phyloP scores from a whole-genome alignment of 1,140 invertebrate genomes.

The Zaprionus kolodkinae region DNA sequence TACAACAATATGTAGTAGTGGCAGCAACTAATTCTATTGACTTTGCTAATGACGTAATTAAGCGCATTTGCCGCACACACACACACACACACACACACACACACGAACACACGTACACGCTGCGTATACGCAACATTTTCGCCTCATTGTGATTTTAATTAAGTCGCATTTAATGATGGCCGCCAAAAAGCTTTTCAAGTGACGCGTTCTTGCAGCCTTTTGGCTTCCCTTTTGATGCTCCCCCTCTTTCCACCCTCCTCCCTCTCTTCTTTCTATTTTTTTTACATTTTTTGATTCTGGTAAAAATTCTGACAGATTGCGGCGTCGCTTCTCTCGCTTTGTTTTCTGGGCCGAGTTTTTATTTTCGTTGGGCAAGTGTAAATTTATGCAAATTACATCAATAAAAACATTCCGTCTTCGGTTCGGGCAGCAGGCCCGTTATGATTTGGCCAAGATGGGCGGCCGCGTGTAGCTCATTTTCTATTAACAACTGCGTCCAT shows the following conservation, averaged over 20 bases:
- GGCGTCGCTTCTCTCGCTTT: conserved; percentile 9
- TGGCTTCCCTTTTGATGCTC: neutral
- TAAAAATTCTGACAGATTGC: conserved; percentile 79
- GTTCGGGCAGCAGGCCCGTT: conserved; percentile 54
- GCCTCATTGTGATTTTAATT: conserved; percentile 68
- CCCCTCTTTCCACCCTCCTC: no score
- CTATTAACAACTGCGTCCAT: conserved; percentile 81
- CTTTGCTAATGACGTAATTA: conserved; percentile 82
- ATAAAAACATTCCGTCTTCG: conserved; percentile 78
- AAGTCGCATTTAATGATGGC: conserved; percentile 74
- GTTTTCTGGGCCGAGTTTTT: neutral
- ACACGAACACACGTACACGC: conserved; percentile 17
- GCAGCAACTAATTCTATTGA: conserved; percentile 76
- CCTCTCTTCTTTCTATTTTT: conserved; percentile 1
- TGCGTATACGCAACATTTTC: conserved; percentile 66
- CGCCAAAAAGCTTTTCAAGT: conserved; percentile 57
- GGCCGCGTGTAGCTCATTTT: conserved; percentile 78
- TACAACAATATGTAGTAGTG: conserved; percentile 29
- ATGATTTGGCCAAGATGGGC: conserved; percentile 77
- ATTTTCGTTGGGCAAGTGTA: conserved; percentile 64
- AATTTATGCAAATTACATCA: conserved; percentile 82
- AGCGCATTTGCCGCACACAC: conserved; percentile 61
- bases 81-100: conserved; percentile 14
- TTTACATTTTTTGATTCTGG: conserved; percentile 17
- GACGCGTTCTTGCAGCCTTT: conserved; percentile 37